These are phyloP conservation scores for Rhinophrynus dorsalis DNA, from an alignment of 2,797 vertebrate genomes.

Conservation along the genomic window DNA sequence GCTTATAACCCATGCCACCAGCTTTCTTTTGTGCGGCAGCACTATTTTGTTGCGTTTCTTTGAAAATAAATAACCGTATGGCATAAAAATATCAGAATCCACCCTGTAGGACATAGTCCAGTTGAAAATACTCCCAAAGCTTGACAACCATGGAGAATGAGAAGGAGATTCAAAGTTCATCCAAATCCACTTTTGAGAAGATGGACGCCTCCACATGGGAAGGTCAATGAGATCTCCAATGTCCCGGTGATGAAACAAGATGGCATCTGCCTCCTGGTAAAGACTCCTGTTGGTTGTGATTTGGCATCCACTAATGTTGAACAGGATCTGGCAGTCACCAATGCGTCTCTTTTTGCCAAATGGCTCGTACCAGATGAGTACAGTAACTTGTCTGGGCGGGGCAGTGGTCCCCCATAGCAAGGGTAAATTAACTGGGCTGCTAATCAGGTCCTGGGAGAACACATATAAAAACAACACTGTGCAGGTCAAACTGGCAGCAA, in stretches of 20 bases:
- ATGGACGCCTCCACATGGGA: constrained; percentile 58
- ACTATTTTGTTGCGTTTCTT: constrained; percentile 4
- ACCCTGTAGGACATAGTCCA: constrained; percentile 86
- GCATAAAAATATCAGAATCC: constrained; percentile 85
- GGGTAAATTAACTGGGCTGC: constrained; percentile 34
- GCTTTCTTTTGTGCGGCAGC: constrained; percentile 62
- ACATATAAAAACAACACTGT: constrained; percentile 30
- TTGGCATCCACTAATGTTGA: constrained; percentile 61
- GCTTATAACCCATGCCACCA: constrained; percentile 90
- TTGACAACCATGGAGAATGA: constrained; percentile 67
- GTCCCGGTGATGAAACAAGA: constrained; percentile 74
- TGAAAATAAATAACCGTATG: constrained; percentile 81
- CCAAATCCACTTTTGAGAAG: constrained; percentile 89
- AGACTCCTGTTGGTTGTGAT: constrained; percentile 59
- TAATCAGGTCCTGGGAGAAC: constrained; percentile 33
- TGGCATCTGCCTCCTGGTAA: constrained; percentile 59
- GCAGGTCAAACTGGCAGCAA: constrained; percentile 20
- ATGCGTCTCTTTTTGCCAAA: constrained; percentile 45
- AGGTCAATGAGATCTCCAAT: constrained; percentile 44
- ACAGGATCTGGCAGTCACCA: constrained; percentile 55
- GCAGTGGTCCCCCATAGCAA: background rate
- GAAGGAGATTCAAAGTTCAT: constrained; percentile 94
- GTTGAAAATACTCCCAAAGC: constrained; percentile 76
- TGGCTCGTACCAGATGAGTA: constrained; percentile 74
- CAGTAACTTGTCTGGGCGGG: constrained; percentile 37